Evolutionary conservation across 1,140 invertebrate genomes (phyloP), one percentile per base, ranked within the genome.

Genomic region (Proctacanthus coquilletti): DNA sequence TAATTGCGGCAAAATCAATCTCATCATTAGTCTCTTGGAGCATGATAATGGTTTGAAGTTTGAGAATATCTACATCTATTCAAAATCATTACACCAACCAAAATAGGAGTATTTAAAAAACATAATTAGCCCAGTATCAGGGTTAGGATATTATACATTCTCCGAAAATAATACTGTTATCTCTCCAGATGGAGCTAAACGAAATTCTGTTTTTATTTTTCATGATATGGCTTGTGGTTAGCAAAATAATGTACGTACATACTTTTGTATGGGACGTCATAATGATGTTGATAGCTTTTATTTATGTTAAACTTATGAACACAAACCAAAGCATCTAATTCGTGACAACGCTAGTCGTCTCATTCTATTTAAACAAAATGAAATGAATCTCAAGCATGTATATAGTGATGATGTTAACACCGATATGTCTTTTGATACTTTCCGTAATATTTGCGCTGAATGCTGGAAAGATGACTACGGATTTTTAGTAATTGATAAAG

Each of bases 301-400:
- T 48, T 40, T 63, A 13, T 48, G 34, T 43, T 55, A 61, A 49
- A 53, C 52, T 10, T 62, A 60, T 43, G 41, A 50, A n/a, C 41
- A 43, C 23, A 56, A 61, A 29, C 53, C 52, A 9, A 64, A 63
- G 50, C 54, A 59, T 43, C 36, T 62, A 8, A 45, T 60, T 23
- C 41, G 53, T 18, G 56, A 61, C 44, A 63, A 60, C 47, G 46
- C 48, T 5, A 62, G 63, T 42, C 48, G 63, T 14, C 39, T 64
- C 15, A 42, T 58, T 32, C 2, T 61, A 11, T 64, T 64, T 41
- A 50, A 49, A 41, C 54, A 62, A 45, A 55, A 64, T 50, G 49
- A 54, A 27, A 43, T 47, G 6, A 64, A 65, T 47, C 35, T 61
- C 8, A 55, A 49, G 41, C 55, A 61, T 43, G 36, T 61, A 15